Percentiles rank a stretch among this genome's conserved stretches.
phyloP scores from a whole-genome alignment of 2,888 invertebrate genomes.

The Epiperipatus broadwayi region DNA sequence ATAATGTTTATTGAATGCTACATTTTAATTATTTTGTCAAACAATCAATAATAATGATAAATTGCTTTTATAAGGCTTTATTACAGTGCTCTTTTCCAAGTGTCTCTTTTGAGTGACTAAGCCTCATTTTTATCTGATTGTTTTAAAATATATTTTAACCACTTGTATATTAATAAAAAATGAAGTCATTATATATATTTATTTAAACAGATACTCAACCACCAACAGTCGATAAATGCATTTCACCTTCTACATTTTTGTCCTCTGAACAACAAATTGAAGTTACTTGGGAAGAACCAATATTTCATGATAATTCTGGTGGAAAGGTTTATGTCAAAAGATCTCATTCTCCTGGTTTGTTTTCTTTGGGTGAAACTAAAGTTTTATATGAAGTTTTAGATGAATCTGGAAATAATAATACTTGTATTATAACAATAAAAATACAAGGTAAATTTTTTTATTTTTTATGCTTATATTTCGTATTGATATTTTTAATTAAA shows the following conservation, averaged over 20 bases:
- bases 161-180: no score
- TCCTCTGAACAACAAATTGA: conserved; percentile 30
- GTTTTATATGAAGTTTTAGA: conserved; percentile 41
- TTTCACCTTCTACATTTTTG: conserved; percentile 36
- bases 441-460: conserved; percentile 41
- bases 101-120: no score
- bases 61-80: no score
- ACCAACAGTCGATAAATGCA: conserved; percentile 39
- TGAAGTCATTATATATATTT: not conserved
- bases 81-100: no score
- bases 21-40: no score
- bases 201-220: conserved; percentile 34
- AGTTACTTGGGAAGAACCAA: conserved; percentile 39
- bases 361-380: conserved; percentile 37
- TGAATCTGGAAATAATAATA: conserved; percentile 37
- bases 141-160: no score
- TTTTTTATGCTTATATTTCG: no score
- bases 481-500: no score
- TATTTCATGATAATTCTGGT: conserved; percentile 39
- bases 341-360: conserved; percentile 30
- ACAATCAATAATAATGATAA: no score
- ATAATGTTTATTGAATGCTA: no score
- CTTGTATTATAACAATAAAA: conserved; percentile 39
- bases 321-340: conserved; percentile 22
- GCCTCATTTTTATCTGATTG: no score